phyloP scores from a whole-genome alignment of 2,113 vertebrate species.

The Collichthys lucidus region DNA sequence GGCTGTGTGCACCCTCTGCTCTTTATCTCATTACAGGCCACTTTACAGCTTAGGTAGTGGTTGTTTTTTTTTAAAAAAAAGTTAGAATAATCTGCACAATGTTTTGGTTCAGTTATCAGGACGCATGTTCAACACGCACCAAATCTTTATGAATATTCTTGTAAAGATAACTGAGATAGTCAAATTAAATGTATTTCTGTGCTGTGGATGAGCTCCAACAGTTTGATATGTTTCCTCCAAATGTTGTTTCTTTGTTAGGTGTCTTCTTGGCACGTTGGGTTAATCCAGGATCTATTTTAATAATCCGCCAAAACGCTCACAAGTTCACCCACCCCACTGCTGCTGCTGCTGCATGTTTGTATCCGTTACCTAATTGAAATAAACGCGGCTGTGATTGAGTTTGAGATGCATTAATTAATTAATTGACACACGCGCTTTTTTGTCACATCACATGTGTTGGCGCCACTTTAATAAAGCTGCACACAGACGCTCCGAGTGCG shows the following conservation, averaged over 20 bases:
- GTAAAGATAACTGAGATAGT: too few relatives aligned
- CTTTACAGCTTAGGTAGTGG: too few relatives aligned
- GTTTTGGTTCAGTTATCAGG: too few relatives aligned
- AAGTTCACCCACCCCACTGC: not conserved
- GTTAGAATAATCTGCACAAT: not conserved
- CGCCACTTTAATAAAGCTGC: slow-evolving; percentile 88
- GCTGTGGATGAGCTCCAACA: not conserved
- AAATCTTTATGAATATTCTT: not conserved
- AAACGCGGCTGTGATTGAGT: slow-evolving; percentile 68
- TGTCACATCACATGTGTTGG: slow-evolving; percentile 81
- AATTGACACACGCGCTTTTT: slow-evolving; percentile 62
- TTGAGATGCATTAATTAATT: slow-evolving; percentile 56
- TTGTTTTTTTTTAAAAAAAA: not conserved
- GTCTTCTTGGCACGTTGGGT: not conserved
- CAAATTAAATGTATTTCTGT: not conserved
- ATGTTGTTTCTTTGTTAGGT: slow-evolving; percentile 17
- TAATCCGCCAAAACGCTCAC: not conserved
- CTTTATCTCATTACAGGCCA: not conserved
- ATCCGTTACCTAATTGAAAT: slow-evolving; percentile 85
- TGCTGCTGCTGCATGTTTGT: slow-evolving; percentile 9
- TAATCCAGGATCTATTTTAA: not conserved
- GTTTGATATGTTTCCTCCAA: not conserved
- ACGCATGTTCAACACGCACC: not conserved
- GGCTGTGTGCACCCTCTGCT: not conserved
- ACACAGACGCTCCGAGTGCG: not conserved